Percentiles rank a stretch among this genome's conserved stretches.
These are phyloP conservation scores for Tethea ocularis DNA, from an alignment of 2,888 invertebrate species.

Conservation along the genomic window DNA sequence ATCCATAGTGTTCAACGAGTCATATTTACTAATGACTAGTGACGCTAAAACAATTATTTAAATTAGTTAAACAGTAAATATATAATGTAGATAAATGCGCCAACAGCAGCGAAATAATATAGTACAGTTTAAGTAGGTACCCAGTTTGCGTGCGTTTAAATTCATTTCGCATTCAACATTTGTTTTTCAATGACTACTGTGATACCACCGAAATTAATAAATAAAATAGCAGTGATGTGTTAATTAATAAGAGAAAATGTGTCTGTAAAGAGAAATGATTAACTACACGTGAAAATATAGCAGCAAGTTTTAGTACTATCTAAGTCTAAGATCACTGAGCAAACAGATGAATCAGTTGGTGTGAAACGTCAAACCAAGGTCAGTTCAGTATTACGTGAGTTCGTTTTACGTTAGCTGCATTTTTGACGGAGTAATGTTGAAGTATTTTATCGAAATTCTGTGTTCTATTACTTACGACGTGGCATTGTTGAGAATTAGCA, in stretches of 20 bases:
- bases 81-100: background rate
- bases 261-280: background rate
- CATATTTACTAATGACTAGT: background rate
- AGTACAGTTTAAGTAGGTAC: background rate
- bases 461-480: conserved; percentile 57
- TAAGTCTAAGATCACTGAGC: conserved; percentile 42
- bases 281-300: background rate
- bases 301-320: background rate
- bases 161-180: conserved; percentile 12
- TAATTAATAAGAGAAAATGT: background rate
- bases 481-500: conserved; percentile 38
- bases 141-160: background rate
- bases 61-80: background rate
- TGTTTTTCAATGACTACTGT: conserved; percentile 2
- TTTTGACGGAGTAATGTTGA: conserved; percentile 47
- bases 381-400: conserved; percentile 43
- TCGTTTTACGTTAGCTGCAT: conserved; percentile 34
- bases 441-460: conserved; percentile 55
- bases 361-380: conserved; percentile 56
- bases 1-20: background rate
- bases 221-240: background rate
- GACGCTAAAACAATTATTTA: background rate
- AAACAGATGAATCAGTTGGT: conserved; percentile 52
- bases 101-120: background rate
- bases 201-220: background rate